These are phyloP conservation scores for Tapera naevia DNA, from an alignment of 2,797 vertebrate genomes.

Conservation along the genomic window DNA sequence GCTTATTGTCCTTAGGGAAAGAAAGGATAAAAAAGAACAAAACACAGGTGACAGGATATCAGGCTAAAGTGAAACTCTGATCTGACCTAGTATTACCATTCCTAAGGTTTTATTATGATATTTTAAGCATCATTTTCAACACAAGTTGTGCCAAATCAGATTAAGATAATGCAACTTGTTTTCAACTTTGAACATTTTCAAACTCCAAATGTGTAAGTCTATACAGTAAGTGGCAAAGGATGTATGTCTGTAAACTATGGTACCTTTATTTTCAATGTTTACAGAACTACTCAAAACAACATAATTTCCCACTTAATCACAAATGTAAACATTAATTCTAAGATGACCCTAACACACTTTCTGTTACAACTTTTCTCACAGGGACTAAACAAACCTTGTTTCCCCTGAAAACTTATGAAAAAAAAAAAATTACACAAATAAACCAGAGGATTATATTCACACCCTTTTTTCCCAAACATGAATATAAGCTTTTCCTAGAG, in stretches of 20 bases:
- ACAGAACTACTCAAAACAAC: background rate
- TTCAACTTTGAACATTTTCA: background rate
- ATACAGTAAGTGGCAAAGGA: background rate
- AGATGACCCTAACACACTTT: background rate
- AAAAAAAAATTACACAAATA: background rate
- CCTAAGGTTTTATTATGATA: background rate
- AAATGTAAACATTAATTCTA: constrained; percentile 23
- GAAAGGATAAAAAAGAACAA: background rate
- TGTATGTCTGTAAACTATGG: background rate
- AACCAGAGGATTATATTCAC: background rate
- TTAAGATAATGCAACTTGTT: background rate
- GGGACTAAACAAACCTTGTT: background rate
- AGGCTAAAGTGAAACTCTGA: background rate
- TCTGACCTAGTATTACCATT: background rate
- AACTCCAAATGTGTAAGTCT: background rate
- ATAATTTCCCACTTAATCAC: background rate
- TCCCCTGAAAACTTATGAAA: background rate
- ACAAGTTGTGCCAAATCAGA: background rate
- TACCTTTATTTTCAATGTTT: background rate
- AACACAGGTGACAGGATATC: background rate
- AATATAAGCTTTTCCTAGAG: background rate
- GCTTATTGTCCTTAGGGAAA: background rate
- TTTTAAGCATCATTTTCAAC: background rate
- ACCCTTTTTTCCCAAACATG: background rate
- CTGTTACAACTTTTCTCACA: background rate